These are phyloP conservation scores for Ciconia stormi DNA, from an alignment of 2,113 vertebrate genomes.

Conservation along the genomic window DNA sequence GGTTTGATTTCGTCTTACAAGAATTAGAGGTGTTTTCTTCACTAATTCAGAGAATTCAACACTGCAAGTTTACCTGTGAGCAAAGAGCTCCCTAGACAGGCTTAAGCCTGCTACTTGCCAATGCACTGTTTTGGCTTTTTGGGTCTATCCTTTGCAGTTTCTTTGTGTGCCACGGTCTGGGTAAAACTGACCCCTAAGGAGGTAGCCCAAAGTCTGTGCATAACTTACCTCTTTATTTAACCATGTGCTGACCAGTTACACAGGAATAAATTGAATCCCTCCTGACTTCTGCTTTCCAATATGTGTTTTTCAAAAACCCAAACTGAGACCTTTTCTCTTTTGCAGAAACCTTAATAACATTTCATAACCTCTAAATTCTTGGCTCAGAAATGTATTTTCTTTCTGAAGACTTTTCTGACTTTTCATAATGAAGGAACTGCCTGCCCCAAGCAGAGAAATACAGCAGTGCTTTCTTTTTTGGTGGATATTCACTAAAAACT, in stretches of 20 bases:
- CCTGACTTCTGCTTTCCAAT: background rate
- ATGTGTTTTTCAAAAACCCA: background rate
- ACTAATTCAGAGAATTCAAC: background rate
- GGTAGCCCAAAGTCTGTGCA: background rate
- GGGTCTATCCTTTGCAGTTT: background rate
- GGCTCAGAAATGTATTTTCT: constrained; percentile 3
- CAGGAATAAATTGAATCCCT: background rate
- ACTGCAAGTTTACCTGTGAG: background rate
- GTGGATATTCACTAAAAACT: background rate
- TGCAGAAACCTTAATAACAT: background rate
- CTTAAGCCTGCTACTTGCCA: background rate
- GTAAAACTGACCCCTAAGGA: background rate
- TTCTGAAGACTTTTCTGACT: constrained; percentile 4
- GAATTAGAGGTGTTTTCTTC: background rate
- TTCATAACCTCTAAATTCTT: constrained; percentile 19
- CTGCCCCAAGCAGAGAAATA: background rate
- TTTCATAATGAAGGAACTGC: background rate
- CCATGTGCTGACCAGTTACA: background rate
- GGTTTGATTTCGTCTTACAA: background rate
- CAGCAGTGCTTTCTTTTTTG: background rate
- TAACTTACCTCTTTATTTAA: background rate
- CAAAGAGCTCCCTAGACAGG: background rate
- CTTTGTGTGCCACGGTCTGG: background rate
- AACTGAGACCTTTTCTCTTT: background rate
- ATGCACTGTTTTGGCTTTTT: background rate